These are phyloP conservation scores for Hofmannophila pseudospretella DNA, from an alignment of 2,888 invertebrate species.

Conservation along the genomic window DNA sequence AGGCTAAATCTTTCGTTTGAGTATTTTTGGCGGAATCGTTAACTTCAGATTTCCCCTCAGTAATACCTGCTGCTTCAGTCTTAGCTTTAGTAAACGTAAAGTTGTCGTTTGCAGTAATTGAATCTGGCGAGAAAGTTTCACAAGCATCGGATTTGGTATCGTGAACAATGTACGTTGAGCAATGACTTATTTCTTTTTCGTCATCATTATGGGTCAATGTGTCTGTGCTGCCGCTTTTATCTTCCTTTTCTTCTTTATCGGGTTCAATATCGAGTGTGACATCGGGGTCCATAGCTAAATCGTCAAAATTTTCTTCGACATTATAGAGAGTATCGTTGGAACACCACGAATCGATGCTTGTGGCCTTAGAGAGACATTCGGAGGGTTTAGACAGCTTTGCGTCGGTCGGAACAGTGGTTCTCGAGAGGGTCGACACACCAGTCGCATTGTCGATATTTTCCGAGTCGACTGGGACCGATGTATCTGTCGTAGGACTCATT, in stretches of 20 bases:
- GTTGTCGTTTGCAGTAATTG: slow-evolving; percentile 60
- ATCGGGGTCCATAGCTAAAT: slow-evolving; percentile 60
- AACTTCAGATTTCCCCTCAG: slow-evolving; percentile 47
- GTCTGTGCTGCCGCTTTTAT: slow-evolving; percentile 57
- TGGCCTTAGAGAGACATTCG: slow-evolving; percentile 72
- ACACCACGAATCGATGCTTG: slow-evolving; percentile 81
- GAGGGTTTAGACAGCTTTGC: slow-evolving; percentile 68
- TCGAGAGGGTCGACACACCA: slow-evolving; percentile 67
- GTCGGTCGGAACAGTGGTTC: slow-evolving; percentile 56
- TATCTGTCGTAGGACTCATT: slow-evolving; percentile 62
- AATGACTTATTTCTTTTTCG: slow-evolving; percentile 52
- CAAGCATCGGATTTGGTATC: slow-evolving; percentile 59
- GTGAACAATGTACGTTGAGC: slow-evolving; percentile 63
- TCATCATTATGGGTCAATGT: slow-evolving; percentile 64
- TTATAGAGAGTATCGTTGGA: slow-evolving; percentile 81
- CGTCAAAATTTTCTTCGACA: slow-evolving; percentile 78
- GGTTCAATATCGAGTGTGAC: slow-evolving; percentile 36
- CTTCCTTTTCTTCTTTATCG: slow-evolving; percentile 39
- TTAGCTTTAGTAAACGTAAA: slow-evolving; percentile 62
- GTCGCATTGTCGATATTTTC: slow-evolving; percentile 51
- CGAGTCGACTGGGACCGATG: slow-evolving; percentile 49
- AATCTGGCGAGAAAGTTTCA: slow-evolving; percentile 64
- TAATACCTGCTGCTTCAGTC: slow-evolving; percentile 39
- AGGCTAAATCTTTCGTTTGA: slow-evolving; percentile 60
- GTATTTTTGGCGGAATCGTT: slow-evolving; percentile 57